phyloP scores from a whole-genome alignment of 2,888 invertebrate genomes.

The Nomada fucata region DNA sequence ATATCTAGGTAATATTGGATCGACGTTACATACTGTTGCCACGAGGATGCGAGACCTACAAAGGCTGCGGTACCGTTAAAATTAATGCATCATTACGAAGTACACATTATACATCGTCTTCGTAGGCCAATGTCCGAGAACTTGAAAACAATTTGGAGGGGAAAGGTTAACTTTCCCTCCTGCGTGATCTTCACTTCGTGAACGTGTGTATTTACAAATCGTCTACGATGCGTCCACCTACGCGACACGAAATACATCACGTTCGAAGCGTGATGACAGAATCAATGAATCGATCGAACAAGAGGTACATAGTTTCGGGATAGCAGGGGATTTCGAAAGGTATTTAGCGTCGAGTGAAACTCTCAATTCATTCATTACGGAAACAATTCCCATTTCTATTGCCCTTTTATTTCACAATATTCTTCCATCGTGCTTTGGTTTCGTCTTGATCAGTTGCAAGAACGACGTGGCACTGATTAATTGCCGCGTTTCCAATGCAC shows the following conservation, averaged over 20 bases:
- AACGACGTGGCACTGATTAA: conserved; percentile 31
- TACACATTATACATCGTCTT: not conserved
- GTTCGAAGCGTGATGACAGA: not conserved
- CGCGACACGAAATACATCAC: not conserved
- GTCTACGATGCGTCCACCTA: conserved; percentile 10
- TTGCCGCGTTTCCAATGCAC: conserved; percentile 7
- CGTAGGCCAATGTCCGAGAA: not conserved
- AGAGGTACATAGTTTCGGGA: not conserved
- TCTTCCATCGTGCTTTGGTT: too few species aligned
- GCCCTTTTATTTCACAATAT: not conserved
- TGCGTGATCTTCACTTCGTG: not conserved
- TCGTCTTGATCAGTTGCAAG: too few species aligned
- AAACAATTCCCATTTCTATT: too few species aligned
- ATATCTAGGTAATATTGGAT: conserved; percentile 19
- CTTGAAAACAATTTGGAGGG: not conserved
- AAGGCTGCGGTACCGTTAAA: not conserved
- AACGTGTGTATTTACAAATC: not conserved
- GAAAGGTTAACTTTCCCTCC: conserved; percentile 18
- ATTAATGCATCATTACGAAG: not conserved
- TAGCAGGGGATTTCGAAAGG: too few species aligned
- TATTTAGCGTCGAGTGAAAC: too few species aligned
- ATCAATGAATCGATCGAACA: not conserved
- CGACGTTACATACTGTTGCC: not conserved
- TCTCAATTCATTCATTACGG: not conserved
- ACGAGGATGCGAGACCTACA: too few species aligned